Conservation (phyloP, 2,888 invertebrate genomes). For the Cynaeus angustus region DNA sequence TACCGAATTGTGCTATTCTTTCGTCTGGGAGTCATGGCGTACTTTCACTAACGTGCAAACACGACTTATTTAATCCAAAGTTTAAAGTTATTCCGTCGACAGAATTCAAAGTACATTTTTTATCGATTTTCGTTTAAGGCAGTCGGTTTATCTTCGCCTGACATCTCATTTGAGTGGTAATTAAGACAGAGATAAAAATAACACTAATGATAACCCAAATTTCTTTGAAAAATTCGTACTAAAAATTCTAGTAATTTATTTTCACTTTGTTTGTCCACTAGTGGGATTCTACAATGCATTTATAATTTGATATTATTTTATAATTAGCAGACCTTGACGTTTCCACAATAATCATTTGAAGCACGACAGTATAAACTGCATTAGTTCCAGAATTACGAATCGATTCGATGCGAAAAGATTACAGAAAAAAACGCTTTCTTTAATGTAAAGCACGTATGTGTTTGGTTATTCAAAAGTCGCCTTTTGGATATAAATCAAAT, state of each 20-base stretch:
- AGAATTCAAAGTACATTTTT: not conserved
- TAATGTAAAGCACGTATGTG: conserved; percentile 37
- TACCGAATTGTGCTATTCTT: not conserved
- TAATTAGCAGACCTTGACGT: conserved; percentile 44
- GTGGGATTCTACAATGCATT: conserved; percentile 9
- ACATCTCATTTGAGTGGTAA: conserved; percentile 3
- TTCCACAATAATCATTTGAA: conserved; percentile 20
- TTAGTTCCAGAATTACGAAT: not conserved
- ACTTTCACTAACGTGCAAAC: conserved; percentile 12
- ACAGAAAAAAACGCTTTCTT: conserved; percentile 8
- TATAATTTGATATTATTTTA: conserved; percentile 28
- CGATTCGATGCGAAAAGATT: conserved; percentile 4
- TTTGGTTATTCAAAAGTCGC: conserved; percentile 30
- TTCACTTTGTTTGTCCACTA: conserved; percentile 22
- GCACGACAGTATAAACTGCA: conserved; percentile 9
- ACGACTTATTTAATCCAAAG: not conserved
- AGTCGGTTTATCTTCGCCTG: not conserved
- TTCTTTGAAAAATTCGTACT: conserved; percentile 3
- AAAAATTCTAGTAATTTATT: conserved; percentile 10
- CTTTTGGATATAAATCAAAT: conserved; percentile 35
- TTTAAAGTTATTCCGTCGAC: not conserved
- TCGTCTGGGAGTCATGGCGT: not conserved
- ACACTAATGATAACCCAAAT: not conserved
- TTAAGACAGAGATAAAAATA: conserved; percentile 20
- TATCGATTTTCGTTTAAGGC: conserved; percentile 19